Percentiles rank a stretch among this genome's conserved stretches.
phyloP scores from a whole-genome alignment of 1,140 invertebrate species.

The Piezodorus guildinii region DNA sequence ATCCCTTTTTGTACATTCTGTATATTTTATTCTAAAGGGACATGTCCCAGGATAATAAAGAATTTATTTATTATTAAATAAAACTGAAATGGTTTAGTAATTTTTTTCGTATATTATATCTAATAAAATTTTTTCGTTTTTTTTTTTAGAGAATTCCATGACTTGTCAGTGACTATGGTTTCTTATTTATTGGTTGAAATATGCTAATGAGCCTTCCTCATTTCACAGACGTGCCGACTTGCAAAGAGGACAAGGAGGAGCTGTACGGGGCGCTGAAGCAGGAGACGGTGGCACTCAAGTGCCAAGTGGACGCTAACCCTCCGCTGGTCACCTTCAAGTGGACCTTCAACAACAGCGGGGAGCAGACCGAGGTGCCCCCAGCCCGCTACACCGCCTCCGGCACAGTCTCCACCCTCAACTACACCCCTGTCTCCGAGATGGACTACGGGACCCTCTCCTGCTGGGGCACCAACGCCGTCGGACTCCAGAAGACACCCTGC shows the following conservation, averaged over 20 bases:
- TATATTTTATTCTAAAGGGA: too few species aligned
- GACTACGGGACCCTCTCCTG: conserved; percentile 80
- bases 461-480: conserved; percentile 69
- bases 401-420: conserved; percentile 65
- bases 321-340: conserved; percentile 67
- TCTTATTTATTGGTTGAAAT: not conserved
- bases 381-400: conserved; percentile 47
- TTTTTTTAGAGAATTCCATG: too few species aligned
- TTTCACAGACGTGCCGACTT: conserved; percentile 63
- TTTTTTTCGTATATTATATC: too few species aligned
- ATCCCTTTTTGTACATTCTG: too few species aligned
- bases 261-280: conserved; percentile 71
- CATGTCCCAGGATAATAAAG: too few species aligned
- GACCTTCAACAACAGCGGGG: conserved; percentile 80
- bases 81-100: too few species aligned
- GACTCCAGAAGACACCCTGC: conserved; percentile 70
- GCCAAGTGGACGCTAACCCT: conserved; percentile 76
- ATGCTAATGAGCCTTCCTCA: not conserved
- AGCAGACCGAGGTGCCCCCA: conserved; percentile 60
- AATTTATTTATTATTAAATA: too few species aligned
- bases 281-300: conserved; percentile 67
- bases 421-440: conserved; percentile 70
- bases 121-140: too few species aligned
- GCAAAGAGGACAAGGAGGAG: conserved; percentile 56
- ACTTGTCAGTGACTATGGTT: too few species aligned